Base-by-base conservation (phyloP, 2,888 invertebrate species). In the Epinotia bilunana region DNA sequence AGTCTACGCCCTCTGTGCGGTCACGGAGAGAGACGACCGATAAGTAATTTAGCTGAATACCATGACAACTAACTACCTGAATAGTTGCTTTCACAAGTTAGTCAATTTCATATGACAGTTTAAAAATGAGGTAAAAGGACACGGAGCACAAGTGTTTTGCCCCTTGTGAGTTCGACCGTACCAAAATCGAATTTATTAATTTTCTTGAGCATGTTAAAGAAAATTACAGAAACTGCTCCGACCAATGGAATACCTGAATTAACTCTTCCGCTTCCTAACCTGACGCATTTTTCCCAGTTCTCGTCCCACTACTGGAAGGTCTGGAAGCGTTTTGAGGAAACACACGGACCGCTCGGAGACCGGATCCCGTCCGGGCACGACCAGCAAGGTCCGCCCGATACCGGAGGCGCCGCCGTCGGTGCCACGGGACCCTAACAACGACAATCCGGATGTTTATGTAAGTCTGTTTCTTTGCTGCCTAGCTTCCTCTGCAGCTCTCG, bases 311-410 rank as follows among this genome's bases (percentile, higher is more conserved):
- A 86, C 80, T 62, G 84, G 78, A 3, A 83, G 81, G 28, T 86
- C 80, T 62, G 84, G 78, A 3, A 83, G 81, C 28, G 79, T 86
- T 13, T 70, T 88, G 33, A 90, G 83, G 76, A 92, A 90, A 80
- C 83, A 82, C 53, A 77, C 80, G 0, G 87, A 86, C 0, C 83
- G 79, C 43, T 68, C 80, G 0, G 84, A 86, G 2, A 73, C 72
- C 0, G 78, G 77, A 18, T 86, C 87, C 2, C 79, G 87, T 11
- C 86, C 90, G 0, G 87, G 85, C 1, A 87, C 87, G 0, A 86
- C 83, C n/a, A 90, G 58, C 46, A 69, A 85, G 76, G 84, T 90
- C 1, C 88, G 90, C 58, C 92, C 94, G 4, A 92, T 93, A 16
- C 91, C 93, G 1, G 85, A 83, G 57, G 76, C 85, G 76, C 63